phyloP scores from a whole-genome alignment of 2,797 vertebrate species.

The Gephyroberyx darwinii region DNA sequence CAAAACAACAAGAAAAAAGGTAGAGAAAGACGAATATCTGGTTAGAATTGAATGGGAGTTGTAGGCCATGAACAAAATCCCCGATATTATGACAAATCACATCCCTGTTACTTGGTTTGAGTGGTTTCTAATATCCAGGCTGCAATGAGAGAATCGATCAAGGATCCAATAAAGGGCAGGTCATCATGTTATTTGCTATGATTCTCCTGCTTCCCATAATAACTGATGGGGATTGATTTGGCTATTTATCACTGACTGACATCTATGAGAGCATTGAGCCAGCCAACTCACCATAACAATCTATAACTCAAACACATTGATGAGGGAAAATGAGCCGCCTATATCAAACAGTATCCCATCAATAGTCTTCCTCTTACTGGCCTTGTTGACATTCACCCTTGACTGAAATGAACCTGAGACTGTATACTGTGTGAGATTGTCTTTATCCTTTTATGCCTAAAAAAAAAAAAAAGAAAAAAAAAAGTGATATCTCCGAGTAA shows the following conservation, averaged over 20 bases:
- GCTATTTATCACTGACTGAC: constrained; percentile 47
- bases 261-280: constrained; percentile 9
- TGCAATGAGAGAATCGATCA: constrained; percentile 29
- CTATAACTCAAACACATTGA: constrained; percentile 33
- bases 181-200: constrained; percentile 23
- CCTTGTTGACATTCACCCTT: constrained; percentile 40
- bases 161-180: constrained; percentile 25
- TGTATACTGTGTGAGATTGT: not conserved
- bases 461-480: not conserved
- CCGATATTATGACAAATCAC: constrained; percentile 12
- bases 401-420: constrained; percentile 39
- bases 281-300: constrained; percentile 9
- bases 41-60: not conserved
- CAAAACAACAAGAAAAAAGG: not conserved
- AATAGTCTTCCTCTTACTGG: constrained; percentile 7
- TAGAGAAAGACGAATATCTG: not conserved
- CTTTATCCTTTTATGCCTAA: not conserved
- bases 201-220: constrained; percentile 21
- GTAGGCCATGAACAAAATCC: not conserved
- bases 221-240: constrained; percentile 42
- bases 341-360: constrained; percentile 26
- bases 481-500: not conserved
- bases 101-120: constrained; percentile 20
- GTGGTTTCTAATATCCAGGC: constrained; percentile 26
- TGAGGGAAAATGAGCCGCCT: constrained; percentile 31